phyloP scores from a whole-genome alignment of 2,113 vertebrate species.

The Crotophaga sulcirostris region DNA sequence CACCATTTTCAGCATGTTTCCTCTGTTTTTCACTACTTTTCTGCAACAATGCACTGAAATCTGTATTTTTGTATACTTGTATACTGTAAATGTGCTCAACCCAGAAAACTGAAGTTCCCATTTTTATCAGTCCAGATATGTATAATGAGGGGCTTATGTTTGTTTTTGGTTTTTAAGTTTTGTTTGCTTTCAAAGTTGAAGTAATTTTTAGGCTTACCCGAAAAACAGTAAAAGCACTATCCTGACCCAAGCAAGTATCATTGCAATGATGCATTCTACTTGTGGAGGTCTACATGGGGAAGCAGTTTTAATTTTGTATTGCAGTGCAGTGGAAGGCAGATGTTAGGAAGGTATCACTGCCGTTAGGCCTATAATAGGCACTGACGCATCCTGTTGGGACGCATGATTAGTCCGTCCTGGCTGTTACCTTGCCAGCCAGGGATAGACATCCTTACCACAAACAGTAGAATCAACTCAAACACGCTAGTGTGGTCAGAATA shows the following conservation, averaged over 20 bases:
- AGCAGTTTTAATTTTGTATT: background rate
- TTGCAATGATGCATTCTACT: background rate
- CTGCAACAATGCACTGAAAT: background rate
- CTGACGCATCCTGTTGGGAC: background rate
- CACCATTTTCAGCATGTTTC: background rate
- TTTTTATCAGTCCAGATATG: background rate
- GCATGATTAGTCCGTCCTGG: background rate
- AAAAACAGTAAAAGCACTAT: background rate
- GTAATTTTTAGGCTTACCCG: background rate
- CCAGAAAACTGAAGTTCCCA: background rate
- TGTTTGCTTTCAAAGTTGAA: background rate
- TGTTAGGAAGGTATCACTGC: background rate
- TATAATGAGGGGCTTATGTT: background rate
- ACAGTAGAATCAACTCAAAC: background rate
- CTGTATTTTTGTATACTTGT: background rate
- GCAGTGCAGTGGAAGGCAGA: background rate
- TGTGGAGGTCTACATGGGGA: background rate
- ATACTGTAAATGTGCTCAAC: background rate
- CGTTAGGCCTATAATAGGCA: background rate
- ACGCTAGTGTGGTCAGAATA: background rate
- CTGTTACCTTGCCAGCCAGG: background rate
- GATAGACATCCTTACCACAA: background rate
- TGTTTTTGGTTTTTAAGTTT: background rate
- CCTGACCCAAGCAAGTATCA: background rate
- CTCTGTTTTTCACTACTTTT: background rate